These are phyloP conservation scores for Orchestes rusci DNA, from an alignment of 2,888 invertebrate genomes.

Conservation along the genomic window DNA sequence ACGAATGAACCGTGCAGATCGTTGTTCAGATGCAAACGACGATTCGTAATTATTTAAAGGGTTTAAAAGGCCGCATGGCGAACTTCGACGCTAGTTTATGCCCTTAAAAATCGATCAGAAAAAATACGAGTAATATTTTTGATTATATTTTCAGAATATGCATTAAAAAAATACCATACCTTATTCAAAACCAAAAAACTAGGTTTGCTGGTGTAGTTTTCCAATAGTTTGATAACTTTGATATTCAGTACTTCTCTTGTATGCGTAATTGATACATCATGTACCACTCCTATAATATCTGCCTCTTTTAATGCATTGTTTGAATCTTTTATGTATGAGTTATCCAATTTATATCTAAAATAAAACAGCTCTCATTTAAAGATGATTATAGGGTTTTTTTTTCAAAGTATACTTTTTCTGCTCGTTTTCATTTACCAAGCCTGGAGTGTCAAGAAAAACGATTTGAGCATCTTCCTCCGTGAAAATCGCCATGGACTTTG, in stretches of 20 bases:
- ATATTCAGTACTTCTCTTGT: slow-evolving; percentile 61
- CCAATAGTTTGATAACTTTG: slow-evolving; percentile 62
- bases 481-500: slow-evolving; percentile 63
- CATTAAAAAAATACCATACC: no score
- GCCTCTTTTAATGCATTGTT: slow-evolving; percentile 58
- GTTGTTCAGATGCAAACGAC: no score
- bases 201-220: slow-evolving; percentile 52
- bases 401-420: slow-evolving; percentile 51
- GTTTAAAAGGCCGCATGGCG: no score
- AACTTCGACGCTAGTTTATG: no score
- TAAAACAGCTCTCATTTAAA: neutral
- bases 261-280: slow-evolving; percentile 70
- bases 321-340: slow-evolving; percentile 53
- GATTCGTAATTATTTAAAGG: no score
- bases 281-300: slow-evolving; percentile 77
- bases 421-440: slow-evolving; percentile 67
- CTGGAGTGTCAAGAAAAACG: slow-evolving; percentile 90
- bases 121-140: no score
- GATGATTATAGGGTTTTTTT: neutral
- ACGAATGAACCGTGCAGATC: no score
- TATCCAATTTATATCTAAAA: slow-evolving; percentile 50
- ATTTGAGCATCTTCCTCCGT: slow-evolving; percentile 76
- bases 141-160: no score
- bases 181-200: slow-evolving; percentile 86
- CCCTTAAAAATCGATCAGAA: no score